These are phyloP conservation scores for Danio kyathit DNA, from an alignment of 2,797 vertebrate genomes.

Conservation along the genomic window DNA sequence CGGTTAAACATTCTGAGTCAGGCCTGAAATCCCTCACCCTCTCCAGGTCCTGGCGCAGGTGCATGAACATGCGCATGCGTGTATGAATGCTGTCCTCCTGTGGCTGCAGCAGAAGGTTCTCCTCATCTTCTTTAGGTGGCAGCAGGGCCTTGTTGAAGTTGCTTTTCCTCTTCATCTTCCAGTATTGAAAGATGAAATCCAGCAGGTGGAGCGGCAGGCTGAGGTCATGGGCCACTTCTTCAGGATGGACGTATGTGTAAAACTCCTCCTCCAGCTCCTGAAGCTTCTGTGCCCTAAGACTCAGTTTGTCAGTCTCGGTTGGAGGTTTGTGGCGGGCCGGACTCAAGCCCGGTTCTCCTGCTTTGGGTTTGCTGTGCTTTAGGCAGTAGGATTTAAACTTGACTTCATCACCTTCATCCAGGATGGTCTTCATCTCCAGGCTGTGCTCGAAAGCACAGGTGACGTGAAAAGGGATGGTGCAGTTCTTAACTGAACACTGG, in stretches of 20 bases:
- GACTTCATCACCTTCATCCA: slow-evolving; percentile 96
- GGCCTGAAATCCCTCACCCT: slow-evolving; percentile 80
- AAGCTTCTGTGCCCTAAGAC: slow-evolving; percentile 92
- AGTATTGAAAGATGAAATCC: slow-evolving; percentile 97
- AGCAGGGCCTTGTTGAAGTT: slow-evolving; percentile 95
- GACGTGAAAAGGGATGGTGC: slow-evolving; percentile 97
- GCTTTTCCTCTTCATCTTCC: slow-evolving; percentile 96
- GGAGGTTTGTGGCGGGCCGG: slow-evolving; percentile 84
- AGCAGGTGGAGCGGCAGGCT: slow-evolving; percentile 82
- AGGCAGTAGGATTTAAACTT: slow-evolving; percentile 98
- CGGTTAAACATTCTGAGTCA: not conserved
- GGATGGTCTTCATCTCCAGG: slow-evolving; percentile 98
- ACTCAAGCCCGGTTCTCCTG: slow-evolving; percentile 79
- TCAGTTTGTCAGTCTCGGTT: slow-evolving; percentile 86
- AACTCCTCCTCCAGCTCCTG: slow-evolving; percentile 96
- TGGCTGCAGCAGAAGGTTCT: slow-evolving; percentile 91
- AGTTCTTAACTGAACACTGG: slow-evolving; percentile 98
- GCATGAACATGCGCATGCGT: slow-evolving; percentile 99
- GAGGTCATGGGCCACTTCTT: slow-evolving; percentile 85
- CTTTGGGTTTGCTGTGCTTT: slow-evolving; percentile 94
- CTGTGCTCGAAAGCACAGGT: slow-evolving; percentile 98
- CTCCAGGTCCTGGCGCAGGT: slow-evolving; percentile 96
- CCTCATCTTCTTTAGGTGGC: slow-evolving; percentile 94
- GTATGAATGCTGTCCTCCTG: slow-evolving; percentile 97
- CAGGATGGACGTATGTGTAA: slow-evolving; percentile 86